Conservation (phyloP, 2,888 invertebrate genomes). For the Plebejus argus region DNA sequence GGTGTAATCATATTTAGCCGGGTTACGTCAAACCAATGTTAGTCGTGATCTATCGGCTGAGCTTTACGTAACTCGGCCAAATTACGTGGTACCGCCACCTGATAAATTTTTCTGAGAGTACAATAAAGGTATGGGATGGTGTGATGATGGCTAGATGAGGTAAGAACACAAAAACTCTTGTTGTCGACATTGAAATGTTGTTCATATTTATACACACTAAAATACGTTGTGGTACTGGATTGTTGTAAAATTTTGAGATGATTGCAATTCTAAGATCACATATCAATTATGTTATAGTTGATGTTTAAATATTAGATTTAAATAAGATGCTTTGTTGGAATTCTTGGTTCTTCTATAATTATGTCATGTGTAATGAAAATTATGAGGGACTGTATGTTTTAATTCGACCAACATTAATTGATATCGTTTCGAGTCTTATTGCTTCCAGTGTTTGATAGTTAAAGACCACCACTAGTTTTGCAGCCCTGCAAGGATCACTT, state of each 20-base stretch:
- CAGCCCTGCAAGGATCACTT: neutral
- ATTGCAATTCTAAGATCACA: slow-evolving; percentile 17
- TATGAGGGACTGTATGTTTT: neutral
- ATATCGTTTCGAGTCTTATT: neutral
- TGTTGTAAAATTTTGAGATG: neutral
- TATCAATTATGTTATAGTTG: slow-evolving; percentile 24
- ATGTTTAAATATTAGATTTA: neutral
- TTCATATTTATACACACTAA: neutral
- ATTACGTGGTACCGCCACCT: neutral
- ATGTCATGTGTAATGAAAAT: neutral
- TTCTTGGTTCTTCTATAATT: neutral
- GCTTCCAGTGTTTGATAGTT: neutral
- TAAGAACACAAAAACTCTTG: neutral
- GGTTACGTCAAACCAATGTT: neutral
- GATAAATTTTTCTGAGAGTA: neutral
- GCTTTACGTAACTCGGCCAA: neutral
- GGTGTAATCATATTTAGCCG: neutral
- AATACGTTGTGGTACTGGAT: neutral
- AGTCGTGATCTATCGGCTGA: neutral
- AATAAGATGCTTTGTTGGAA: neutral
- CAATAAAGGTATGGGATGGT: neutral
- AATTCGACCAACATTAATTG: neutral
- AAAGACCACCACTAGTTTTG: neutral
- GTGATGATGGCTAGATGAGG: neutral
- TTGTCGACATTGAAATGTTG: no score